Conservation (phyloP, 2,797 vertebrate species). For the Galago senegalensis region DNA sequence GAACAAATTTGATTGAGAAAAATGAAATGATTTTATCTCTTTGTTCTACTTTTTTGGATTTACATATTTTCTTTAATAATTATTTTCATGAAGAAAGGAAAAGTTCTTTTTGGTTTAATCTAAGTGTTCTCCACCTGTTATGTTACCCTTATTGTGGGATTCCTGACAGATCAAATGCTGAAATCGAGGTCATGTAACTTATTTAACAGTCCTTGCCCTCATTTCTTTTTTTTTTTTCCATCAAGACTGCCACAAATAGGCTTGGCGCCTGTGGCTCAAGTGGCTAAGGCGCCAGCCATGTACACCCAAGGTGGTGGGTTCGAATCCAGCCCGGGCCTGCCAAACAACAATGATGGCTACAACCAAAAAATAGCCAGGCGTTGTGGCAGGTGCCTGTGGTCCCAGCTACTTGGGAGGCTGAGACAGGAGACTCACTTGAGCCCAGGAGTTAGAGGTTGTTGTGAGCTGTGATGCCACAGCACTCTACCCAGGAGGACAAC, state of each 20-base stretch:
- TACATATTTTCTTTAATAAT: slow-evolving; percentile 48
- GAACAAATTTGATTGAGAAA: slow-evolving; percentile 30
- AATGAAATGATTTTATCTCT: slow-evolving; percentile 53
- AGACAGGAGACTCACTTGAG: too few species aligned
- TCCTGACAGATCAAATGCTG: slow-evolving; percentile 24
- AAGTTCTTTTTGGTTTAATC: background rate
- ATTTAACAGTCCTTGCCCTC: background rate
- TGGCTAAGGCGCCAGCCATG: too few species aligned
- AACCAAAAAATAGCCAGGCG: too few species aligned
- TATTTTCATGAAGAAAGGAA: slow-evolving; percentile 48
- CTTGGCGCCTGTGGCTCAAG: too few species aligned
- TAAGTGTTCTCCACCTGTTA: background rate
- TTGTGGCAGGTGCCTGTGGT: too few species aligned
- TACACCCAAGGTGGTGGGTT: too few species aligned
- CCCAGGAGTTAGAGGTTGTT: too few species aligned
- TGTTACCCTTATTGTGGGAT: background rate
- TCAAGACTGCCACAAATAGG: background rate
- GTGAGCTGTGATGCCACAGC: too few species aligned
- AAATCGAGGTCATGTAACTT: slow-evolving; percentile 15
- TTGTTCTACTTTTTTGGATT: slow-evolving; percentile 22
- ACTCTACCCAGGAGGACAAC: too few species aligned
- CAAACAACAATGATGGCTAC: too few species aligned
- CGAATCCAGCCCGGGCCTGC: too few species aligned
- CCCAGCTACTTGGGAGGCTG: too few species aligned
- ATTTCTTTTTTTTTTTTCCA: slow-evolving; percentile 34